These are phyloP conservation scores for Macrophya alboannulata DNA, from an alignment of 2,888 invertebrate species.

Conservation along the genomic window DNA sequence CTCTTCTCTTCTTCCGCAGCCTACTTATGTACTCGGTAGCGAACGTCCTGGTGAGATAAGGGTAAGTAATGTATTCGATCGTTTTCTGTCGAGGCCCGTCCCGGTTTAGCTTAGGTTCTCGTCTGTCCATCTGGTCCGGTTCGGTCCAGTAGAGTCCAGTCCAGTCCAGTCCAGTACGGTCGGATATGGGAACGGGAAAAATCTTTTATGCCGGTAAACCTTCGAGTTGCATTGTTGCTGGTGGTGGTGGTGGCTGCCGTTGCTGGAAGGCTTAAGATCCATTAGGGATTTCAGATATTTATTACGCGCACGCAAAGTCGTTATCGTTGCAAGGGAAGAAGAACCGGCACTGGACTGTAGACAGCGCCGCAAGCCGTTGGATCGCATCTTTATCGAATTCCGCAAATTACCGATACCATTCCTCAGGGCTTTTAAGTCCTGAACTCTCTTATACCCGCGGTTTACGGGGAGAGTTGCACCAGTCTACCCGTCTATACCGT, in stretches of 20 bases:
- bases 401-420: slow-evolving; percentile 66
- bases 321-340: slow-evolving; percentile 57
- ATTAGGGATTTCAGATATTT: slow-evolving; percentile 76
- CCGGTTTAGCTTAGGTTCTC: slow-evolving; percentile 10
- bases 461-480: not conserved
- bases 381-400: slow-evolving; percentile 65
- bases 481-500: slow-evolving; percentile 13
- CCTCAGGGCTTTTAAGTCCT: slow-evolving; percentile 45
- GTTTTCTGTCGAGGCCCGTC: slow-evolving; percentile 12
- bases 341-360: not conserved
- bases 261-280: slow-evolving; percentile 69
- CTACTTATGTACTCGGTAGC: slow-evolving; percentile 48
- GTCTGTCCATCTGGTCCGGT: slow-evolving; percentile 15
- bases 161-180: not conserved
- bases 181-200: slow-evolving; percentile 19
- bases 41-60: slow-evolving; percentile 42
- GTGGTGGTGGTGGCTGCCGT: not conserved
- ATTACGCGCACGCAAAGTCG: slow-evolving; percentile 63
- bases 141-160: not conserved
- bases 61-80: slow-evolving; percentile 46
- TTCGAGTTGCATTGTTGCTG: slow-evolving; percentile 19
- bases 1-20: not conserved
- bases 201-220: not conserved
- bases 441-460: not conserved
- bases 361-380: slow-evolving; percentile 41